Base-by-base conservation (phyloP, 2,113 vertebrate genomes). In the Mus pahari region DNA sequence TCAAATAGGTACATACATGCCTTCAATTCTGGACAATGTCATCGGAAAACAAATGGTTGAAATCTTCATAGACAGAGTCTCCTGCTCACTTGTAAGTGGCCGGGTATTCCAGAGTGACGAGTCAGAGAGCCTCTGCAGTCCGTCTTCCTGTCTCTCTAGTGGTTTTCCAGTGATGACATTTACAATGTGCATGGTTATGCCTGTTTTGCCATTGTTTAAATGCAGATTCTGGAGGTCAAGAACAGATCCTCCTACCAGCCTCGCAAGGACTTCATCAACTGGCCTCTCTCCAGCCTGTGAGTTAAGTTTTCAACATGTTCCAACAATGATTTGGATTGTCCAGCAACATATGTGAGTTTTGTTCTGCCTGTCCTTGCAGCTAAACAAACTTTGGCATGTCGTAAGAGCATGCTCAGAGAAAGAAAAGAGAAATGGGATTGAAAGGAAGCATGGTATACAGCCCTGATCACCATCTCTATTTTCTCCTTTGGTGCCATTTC, bases 271-370 rank as follows among this genome's bases (percentile, higher is more conserved):
- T 64, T 60, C 42, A 16, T 62, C 58, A 42, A 42, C 5, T 45
- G 26, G 13, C 1, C 58, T 45, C 10, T 45, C 24, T 64, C 13
- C 7, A 84, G 55, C 39, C 60, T 77, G 42, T 42, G 17, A 79
- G 68, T 13, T 20, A 26, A 95, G 36, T 50, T 95, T 93, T 78
- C 79, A 81, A 84, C 8, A 79, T 50, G 31, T 58, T 20, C 17
- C 28, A 42, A 74, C 48, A 75, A 7, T 70, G 87, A 93, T 86
- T 86, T 68, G 62, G 31, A 31, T 77, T 94, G 93, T 82, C 45
- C 45, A 19, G 10, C 7, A 60, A 60, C 19, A 62, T 48, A 16
- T 50, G 26, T 42, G 42, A 14, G 14, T 79, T 86, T 78, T n/a
- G 71, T n/a, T 86, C 26, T 33, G 89, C 33, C n/a, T 92, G 24